A percentile compares a stretch with the other conserved stretches of the same genome.
Evolutionary conservation across 2,888 invertebrate genomes (phyloP).

Genomic region (Sicus ferrugineus): DNA sequence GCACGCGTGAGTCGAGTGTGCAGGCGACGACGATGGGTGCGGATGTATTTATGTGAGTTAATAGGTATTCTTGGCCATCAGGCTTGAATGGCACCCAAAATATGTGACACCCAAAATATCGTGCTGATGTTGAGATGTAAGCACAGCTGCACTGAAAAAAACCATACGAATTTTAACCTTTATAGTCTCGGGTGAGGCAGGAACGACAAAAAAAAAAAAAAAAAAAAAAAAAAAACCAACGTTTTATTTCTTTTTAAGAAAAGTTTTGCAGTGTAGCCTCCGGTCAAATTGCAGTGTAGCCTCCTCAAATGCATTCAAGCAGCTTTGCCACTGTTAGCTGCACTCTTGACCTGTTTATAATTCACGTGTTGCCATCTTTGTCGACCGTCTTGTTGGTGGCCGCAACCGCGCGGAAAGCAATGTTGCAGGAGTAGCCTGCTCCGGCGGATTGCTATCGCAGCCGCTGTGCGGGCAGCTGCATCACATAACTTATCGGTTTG

Average conservation of each 20-base stretch:
- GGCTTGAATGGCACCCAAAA: neutral
- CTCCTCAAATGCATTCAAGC: too few relatives aligned
- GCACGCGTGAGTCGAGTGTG: slow-evolving; percentile 4
- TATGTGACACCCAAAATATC: neutral
- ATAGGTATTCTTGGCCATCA: neutral
- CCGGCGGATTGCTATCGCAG: neutral
- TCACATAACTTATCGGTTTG: neutral
- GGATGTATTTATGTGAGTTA: neutral
- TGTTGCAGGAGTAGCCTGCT: too few relatives aligned
- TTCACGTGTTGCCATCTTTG: slow-evolving; percentile 8
- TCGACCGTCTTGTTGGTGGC: slow-evolving; percentile 7
- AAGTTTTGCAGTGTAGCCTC: too few relatives aligned
- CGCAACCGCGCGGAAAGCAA: neutral
- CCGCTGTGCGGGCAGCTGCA: neutral
- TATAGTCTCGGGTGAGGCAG: too few relatives aligned
- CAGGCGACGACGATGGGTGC: neutral
- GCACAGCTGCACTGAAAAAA: neutral
- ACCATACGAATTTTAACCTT: too few relatives aligned
- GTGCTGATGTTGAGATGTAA: neutral
- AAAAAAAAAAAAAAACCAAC: neutral
- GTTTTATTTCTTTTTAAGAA: too few relatives aligned
- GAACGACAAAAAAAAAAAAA: neutral
- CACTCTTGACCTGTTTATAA: slow-evolving; percentile 19
- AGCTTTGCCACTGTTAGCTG: slow-evolving; percentile 4
- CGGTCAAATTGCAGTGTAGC: too few relatives aligned